Conservation (phyloP, 2,113 vertebrate genomes). For the Colistium nudipinnis region DNA sequence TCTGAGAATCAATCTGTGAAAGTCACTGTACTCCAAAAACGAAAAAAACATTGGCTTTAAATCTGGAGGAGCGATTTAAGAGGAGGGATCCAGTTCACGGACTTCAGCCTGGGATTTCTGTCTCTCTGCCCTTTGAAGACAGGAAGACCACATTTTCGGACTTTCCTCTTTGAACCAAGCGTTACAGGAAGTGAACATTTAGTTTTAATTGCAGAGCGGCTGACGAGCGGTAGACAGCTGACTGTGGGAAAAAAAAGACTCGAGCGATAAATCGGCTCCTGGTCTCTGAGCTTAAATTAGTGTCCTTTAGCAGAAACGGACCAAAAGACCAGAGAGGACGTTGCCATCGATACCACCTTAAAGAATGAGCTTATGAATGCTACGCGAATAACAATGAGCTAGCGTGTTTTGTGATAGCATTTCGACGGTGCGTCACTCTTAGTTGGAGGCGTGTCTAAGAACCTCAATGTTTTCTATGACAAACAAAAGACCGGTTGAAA, state of each 20-base stretch:
- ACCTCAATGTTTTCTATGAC: no score
- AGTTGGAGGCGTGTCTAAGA: no score
- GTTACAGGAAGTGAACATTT: conserved; percentile 43
- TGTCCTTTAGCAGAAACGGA: conserved; percentile 17
- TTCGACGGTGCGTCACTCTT: no score
- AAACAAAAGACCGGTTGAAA: no score
- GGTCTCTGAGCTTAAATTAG: conserved; percentile 47
- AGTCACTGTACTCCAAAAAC: not conserved
- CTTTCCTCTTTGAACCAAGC: conserved; percentile 27
- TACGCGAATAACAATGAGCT: no score
- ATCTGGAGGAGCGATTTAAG: no score
- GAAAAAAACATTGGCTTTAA: no score
- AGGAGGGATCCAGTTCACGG: no score
- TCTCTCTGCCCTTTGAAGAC: conserved; percentile 13
- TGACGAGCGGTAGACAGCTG: conserved; percentile 52
- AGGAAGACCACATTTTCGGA: conserved; percentile 14
- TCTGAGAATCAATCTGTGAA: not conserved
- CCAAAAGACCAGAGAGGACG: conserved; percentile 8
- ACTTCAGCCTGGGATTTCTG: conserved; percentile 19
- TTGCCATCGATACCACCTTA: not conserved
- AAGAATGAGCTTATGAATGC: no score
- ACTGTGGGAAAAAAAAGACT: conserved; percentile 52
- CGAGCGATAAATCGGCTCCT: conserved; percentile 55
- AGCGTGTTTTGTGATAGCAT: no score
- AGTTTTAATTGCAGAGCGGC: conserved; percentile 60